Base-by-base conservation (phyloP, 2,797 vertebrate genomes). In the Esox masquinongy region DNA sequence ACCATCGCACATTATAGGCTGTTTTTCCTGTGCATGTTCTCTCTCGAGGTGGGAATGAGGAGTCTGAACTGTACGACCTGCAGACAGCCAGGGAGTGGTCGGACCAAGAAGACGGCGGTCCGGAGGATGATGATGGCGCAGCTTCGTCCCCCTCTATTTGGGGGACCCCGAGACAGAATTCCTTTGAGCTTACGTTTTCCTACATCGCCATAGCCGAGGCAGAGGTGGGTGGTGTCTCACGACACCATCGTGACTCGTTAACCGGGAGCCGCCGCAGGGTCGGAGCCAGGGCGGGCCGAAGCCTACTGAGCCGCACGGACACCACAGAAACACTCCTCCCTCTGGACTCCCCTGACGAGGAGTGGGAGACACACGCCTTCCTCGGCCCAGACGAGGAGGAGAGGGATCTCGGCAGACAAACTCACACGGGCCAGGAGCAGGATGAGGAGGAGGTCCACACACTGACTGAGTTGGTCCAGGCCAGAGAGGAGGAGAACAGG, bases 21-120 rank as follows among this genome's bases (percentile, higher is more conserved):
- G 8, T 29, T 67, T 17, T 36, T 19, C 11, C 9, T 24, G 7
- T 43, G 31, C 34, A 8, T 68, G 67, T 68, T 43, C n/a, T 17
- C 24, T 82, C 70, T 84, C 29, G 29, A 97, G 96, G 95, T 68
- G 96, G 95, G 79, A 96, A 95, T 8, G 96, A 97, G 76, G 96
- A 97, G 85, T 96, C 96, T 0, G 96, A 97, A 82, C 91, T 96
- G 76, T 95, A 92, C 0, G 96, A 96, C 84, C 90, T 97, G 80
- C 95, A 95, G 79, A 96, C 94, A 29, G 95, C 96, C 70, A 92
- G 94, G 75, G 96, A 96, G 66, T 96, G 95, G 95, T 97, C 95
- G 0, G 96, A 97, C 0, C 95, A 96, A 0, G 94, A 94, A 0
- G 88, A 76, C 4, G 92, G 92, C 17, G 82, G 83, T 74, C 80